Evolutionary conservation across 2,888 invertebrate species (phyloP), one percentile per base, ranked within the genome.

Genomic region (Homarus gammarus): DNA sequence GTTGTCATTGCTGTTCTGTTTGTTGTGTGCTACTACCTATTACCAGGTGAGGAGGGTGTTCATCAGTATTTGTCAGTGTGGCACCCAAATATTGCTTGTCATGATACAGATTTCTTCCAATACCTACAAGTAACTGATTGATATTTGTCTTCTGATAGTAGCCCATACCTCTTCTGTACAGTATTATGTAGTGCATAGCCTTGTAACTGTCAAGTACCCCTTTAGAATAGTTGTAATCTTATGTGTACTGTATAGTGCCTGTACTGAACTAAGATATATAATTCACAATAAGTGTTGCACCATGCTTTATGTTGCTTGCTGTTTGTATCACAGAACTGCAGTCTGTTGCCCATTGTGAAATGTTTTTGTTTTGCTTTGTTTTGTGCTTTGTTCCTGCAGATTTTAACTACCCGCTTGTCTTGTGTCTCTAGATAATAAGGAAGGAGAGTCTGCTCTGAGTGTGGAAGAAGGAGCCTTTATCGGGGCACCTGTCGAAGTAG

Each of bases 1-100:
- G 84, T 90, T 38, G 89, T 92, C 44, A 85, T 92, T 49, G 87
- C 89, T 15, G 91, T 91, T 56, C 79, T 92, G 44, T 92, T 92
- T 72, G 90, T 90, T 27, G 81, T 92, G 27, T 89, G 90, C 84
- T 91, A 84, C 89, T 92, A 89, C 77, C 79, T 92, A 15, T 27
- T 91, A 31, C 90, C 86, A 31, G 91, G 92, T 92, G 64, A 38
- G 81, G n/a, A 8, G n/a, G 3, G 1, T 0, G 2, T n/a, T 27
- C 38, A 36, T 18, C 36, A 73, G 36, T 36, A 40, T 73, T 73
- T 22, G 8, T 73, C n/a, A n/a, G n/a, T n/a, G n/a, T n/a, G n/a
- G n/a, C n/a, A n/a, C n/a, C 12, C 18, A 56, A 56, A 18, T 56
- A 15, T 15, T 56, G 18, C 18, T 12, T 56, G 18, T 56, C 18